A percentile compares a stretch with the other conserved stretches of the same genome.
Evolutionary conservation across 2,797 vertebrate species (phyloP).

Genomic region (Poeciliopsis turneri): DNA sequence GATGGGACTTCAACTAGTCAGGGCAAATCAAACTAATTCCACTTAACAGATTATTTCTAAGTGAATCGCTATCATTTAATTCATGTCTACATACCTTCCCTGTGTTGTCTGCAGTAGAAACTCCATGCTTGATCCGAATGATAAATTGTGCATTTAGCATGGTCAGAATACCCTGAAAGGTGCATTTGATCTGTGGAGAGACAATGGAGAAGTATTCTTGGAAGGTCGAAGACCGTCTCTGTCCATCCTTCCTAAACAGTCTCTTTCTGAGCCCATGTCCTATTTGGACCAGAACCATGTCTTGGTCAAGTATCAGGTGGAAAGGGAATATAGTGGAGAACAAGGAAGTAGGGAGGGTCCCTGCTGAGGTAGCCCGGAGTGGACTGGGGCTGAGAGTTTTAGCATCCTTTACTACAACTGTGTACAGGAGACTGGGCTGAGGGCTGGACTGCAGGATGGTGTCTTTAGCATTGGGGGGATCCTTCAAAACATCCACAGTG

Average conservation of each 20-base stretch:
- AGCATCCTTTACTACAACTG: slow-evolving; percentile 87
- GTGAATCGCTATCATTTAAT: not conserved
- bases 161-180: slow-evolving; percentile 94
- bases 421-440: slow-evolving; percentile 91
- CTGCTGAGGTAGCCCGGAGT: slow-evolving; percentile 88
- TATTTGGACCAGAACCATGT: slow-evolving; percentile 91
- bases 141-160: slow-evolving; percentile 97
- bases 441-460: slow-evolving; percentile 88
- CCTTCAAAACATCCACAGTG: slow-evolving; percentile 83
- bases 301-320: slow-evolving; percentile 95
- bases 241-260: slow-evolving; percentile 86
- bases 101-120: slow-evolving; percentile 79
- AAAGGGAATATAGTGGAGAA: slow-evolving; percentile 98
- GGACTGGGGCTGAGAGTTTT: slow-evolving; percentile 89
- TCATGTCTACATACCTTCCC: slow-evolving; percentile 84
- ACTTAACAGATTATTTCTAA: not conserved
- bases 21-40: not conserved
- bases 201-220: slow-evolving; percentile 93
- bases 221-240: slow-evolving; percentile 84
- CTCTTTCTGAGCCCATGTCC: slow-evolving; percentile 93
- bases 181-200: slow-evolving; percentile 90
- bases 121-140: slow-evolving; percentile 88
- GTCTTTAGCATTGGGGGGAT: slow-evolving; percentile 82
- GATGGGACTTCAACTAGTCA: not conserved
- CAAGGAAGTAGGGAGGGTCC: slow-evolving; percentile 90